Base-by-base conservation (phyloP, 2,888 invertebrate genomes). In the Ryuthela nishihirai region DNA sequence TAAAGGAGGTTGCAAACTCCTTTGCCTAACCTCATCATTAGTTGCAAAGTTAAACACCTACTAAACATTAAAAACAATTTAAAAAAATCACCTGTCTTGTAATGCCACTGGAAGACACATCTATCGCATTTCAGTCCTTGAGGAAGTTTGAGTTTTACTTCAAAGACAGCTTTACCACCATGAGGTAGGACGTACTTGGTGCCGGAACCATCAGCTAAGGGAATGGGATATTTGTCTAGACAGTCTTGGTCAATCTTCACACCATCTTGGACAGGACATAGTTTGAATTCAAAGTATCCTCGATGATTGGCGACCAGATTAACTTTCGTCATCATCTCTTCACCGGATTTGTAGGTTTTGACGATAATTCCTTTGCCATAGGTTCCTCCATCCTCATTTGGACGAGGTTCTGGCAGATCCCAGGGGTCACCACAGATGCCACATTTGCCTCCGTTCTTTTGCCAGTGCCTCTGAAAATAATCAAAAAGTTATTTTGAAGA, bases 151-250 rank as follows among this genome's bases (percentile, higher is more conserved):
- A 67, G 65, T 26, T 54, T 41, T 1, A 67, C 15, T 12, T 54
- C 40, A 26, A 54, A 20, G 9, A 34, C 25, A 6, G 56, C 64
- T 10, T 46, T 48, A 9, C 32, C 53, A 12, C 39, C 38, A 2
- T 47, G 29, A 12, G 42, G 40, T n/a, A 66, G 54, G 4, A 36
- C 25, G 29, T 62, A 68, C n/a, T 52, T 32, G 12, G 84, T 81
- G 12, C 71, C 71, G 46, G 82, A 78, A 0, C 85, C 85, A 15
- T 86, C 88, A 0, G 70, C 80, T 44, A 84, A 70, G 65, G 77
- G 77, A 6, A 92, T 75, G 0, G 87, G 72, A 71, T 87, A 75
- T 68, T 83, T 80, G 72, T 90, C 86, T 52, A 92, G 76, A 68
- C 92, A 92, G 1, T 83, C 61, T 41, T 66, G 73, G 2, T 71